Evolutionary conservation across 2,113 vertebrate genomes (phyloP), one percentile per base, ranked within the genome.

Genomic region (Syngnathus typhle): DNA sequence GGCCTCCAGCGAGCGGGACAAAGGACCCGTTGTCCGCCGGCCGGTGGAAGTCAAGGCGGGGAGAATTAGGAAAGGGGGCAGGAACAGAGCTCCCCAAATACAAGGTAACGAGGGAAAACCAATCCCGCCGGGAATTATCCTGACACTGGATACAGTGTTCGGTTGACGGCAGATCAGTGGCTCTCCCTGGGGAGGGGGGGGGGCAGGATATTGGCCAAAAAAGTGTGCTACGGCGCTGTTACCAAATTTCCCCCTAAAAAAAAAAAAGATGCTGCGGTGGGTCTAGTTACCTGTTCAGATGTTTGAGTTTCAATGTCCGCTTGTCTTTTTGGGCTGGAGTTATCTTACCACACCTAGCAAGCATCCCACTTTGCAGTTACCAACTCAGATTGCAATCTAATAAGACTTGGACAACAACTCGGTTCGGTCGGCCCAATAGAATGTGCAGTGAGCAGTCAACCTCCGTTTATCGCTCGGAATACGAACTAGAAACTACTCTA

Each of bases 31-130:
- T 93, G 91, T 92, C 67, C 64, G 41, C 43, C 23, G 61, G 70
- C 73, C 4, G 39, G 55, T 86, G 86, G 85, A 87, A 80, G 79
- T 84, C 74, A 84, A 85, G 85, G 89, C 73, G 86, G 88, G 82
- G 88, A 89, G 77, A 88, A 89, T 88, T 86, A 89, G 85, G 81
- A 36, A 51, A 84, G 87, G 80, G 85, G 87, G 86, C 87, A 86
- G 83, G 85, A 89, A 90, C 83, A 77, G 77, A 88, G 81, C 84
- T 88, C 83, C 27, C 84, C 79, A 83, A 88, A 84, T 87, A 91
- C 88, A 90, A 82, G 85, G 88, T 89, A 88, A 88, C 85, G 89
- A 86, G 89, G 89, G 89, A 86, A 91, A 92, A 91, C 84, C 81
- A 90, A 92, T 90, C 90, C 89, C 86, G 82, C 82, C 72, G 83